phyloP scores from a whole-genome alignment of 2,113 vertebrate species.

The Bostrychus sinensis region DNA sequence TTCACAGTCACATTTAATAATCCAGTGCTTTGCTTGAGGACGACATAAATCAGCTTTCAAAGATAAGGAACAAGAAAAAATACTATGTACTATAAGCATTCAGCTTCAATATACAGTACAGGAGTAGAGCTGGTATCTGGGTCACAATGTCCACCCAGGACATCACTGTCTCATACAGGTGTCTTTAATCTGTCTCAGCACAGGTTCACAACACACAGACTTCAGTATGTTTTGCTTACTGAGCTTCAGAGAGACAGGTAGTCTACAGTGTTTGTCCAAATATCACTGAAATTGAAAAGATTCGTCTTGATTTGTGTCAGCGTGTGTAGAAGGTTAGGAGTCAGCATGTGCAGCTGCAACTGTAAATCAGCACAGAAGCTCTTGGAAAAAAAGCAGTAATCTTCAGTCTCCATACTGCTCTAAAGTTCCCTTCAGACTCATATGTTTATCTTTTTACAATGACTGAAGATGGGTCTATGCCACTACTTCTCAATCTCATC shows the following conservation, averaged over 20 bases:
- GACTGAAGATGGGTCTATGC: constrained; percentile 39
- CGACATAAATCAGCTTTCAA: constrained; percentile 32
- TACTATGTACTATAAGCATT: constrained; percentile 30
- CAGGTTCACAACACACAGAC: constrained; percentile 7
- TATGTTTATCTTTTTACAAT: constrained; percentile 30
- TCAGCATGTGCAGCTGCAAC: constrained; percentile 63
- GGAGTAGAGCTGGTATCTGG: constrained; percentile 6
- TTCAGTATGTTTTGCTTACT: constrained; percentile 25
- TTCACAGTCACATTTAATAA: constrained; percentile 39
- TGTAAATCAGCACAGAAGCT: constrained; percentile 54
- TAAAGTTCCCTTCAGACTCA: constrained; percentile 18
- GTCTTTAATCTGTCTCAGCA: background rate
- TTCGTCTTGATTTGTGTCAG: constrained; percentile 71
- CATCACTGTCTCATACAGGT: constrained; percentile 15
- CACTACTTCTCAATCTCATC: constrained; percentile 50
- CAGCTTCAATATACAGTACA: constrained; percentile 14
- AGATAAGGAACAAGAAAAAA: constrained; percentile 25
- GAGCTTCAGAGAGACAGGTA: constrained; percentile 25
- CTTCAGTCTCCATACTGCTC: constrained; percentile 23
- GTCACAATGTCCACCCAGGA: constrained; percentile 43
- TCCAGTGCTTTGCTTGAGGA: constrained; percentile 16
- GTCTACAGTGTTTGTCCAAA: constrained; percentile 5
- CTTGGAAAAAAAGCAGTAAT: constrained; percentile 36
- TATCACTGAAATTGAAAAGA: constrained; percentile 43
- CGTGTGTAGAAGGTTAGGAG: constrained; percentile 43